Evolutionary conservation across 2,888 invertebrate species (phyloP).

Genomic region (Euzetes globulus): DNA sequence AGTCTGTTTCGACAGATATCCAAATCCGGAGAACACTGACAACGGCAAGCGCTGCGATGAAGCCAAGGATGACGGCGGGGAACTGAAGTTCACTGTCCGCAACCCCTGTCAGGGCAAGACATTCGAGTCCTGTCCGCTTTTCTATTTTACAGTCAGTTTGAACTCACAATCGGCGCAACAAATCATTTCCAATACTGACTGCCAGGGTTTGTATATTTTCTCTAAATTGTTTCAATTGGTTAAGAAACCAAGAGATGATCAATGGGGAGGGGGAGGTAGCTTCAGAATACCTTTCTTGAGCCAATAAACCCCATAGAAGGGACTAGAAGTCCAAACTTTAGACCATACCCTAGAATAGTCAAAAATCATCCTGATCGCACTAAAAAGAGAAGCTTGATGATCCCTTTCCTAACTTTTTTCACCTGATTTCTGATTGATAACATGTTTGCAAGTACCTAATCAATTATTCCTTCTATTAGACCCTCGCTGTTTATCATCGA

Average conservation of each 20-base stretch:
- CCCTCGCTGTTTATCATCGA: constrained; percentile 14
- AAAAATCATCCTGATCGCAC: too few relatives aligned
- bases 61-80: constrained; percentile 30
- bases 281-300: too few relatives aligned
- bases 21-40: constrained; percentile 27
- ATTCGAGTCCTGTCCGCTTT: constrained; percentile 29
- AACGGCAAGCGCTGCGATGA: constrained; percentile 16
- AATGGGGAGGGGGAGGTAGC: too few relatives aligned
- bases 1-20: constrained; percentile 37
- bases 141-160: constrained; percentile 33
- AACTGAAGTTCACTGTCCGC: background rate
- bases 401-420: too few relatives aligned
- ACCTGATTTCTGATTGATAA: background rate
- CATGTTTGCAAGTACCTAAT: too few relatives aligned
- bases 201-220: constrained; percentile 31
- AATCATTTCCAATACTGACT: background rate
- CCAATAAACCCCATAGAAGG: too few relatives aligned
- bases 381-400: too few relatives aligned
- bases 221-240: too few relatives aligned
- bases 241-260: too few relatives aligned
- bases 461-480: too few relatives aligned
- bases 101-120: constrained; percentile 34
- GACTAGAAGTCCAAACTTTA: too few relatives aligned
- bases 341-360: too few relatives aligned
- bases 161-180: background rate